Evolutionary conservation across 2,888 invertebrate species (phyloP), one percentile per base, ranked within the genome.

Genomic region (Microchrysa polita): DNA sequence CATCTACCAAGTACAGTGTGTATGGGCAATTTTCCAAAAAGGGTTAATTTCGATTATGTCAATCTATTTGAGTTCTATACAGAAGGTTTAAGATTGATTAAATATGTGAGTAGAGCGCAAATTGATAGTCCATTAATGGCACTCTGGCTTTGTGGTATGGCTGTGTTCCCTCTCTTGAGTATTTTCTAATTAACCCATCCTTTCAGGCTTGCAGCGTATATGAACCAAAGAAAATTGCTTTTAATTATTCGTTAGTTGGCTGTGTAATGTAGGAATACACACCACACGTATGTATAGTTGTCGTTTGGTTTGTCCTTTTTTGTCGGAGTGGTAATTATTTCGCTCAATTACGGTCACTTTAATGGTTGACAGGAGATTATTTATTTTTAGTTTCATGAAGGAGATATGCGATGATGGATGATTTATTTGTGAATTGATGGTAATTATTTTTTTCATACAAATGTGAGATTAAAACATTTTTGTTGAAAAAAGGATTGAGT

Each of bases 31-130:
- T 40, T 12, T 22, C n/a, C 27, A 65, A 48, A 75, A 75, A 75
- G 75, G 75, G 75, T 75, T 75, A 73, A 75, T 75, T 73, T 69
- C 61, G 73, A 57, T 44, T 60, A 75, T 75, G 75, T 75, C 75
- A 75, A 67, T 42, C 73, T 52, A 23, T 20, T 5, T n/a, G n/a
- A n/a, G n/a, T n/a, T n/a, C n/a, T 48, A n/a, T 73, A 74, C 61
- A 74, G 71, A 34, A 67, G 72, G 67, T 72, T 75, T 34, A 75
- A 75, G 75, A 75, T 75, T 75, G 75, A 75, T 75, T 75, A 74
- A 75, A 73, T 75, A 7, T 34, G 27, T 7, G 74, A 67, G 42
- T 74, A 74, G 74, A 74, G 74, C 72, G 42, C 75, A 74, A 75
- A 74, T 74, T 75, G 69, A 74, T 60, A 53, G 55, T 67, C 73